phyloP scores from a whole-genome alignment of 2,113 vertebrate genomes.

The Galemys pyrenaicus region DNA sequence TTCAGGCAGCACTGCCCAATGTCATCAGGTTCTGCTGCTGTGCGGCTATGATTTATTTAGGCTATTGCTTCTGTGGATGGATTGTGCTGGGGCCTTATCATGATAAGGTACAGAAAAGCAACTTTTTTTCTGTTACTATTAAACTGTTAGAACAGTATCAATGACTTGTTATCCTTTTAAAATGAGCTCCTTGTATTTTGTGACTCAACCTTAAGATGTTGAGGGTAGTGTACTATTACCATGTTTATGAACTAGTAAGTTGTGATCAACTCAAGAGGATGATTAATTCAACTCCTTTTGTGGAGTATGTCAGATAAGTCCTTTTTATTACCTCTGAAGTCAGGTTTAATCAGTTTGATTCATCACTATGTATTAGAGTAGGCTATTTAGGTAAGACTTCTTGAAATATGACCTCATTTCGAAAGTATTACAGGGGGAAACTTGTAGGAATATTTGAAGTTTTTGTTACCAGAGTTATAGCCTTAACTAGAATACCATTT shows the following conservation, averaged over 20 bases:
- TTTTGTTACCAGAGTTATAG: not conserved
- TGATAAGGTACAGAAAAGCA: conserved; percentile 88
- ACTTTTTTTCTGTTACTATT: not conserved
- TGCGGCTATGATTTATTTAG: conserved; percentile 96
- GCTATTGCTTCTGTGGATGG: conserved; percentile 99
- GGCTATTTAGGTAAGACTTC: conserved; percentile 10
- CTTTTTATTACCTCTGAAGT: not conserved
- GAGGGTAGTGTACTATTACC: not conserved
- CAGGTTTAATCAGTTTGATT: not conserved
- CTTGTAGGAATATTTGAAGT: conserved; percentile 25
- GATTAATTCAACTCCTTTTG: not conserved
- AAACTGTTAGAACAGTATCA: not conserved
- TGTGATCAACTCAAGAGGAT: not conserved
- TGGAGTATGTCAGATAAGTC: not conserved
- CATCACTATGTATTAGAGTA: not conserved
- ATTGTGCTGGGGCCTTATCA: conserved; percentile 97
- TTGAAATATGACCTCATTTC: conserved; percentile 25
- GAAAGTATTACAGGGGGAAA: not conserved
- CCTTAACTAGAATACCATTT: not conserved
- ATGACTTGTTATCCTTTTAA: not conserved
- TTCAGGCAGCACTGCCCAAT: conserved; percentile 92
- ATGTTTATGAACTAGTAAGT: not conserved
- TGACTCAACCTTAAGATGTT: not conserved
- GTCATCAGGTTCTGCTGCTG: conserved; percentile 95
- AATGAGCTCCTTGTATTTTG: not conserved